These are phyloP conservation scores for Recurvirostra avosetta DNA, from an alignment of 2,113 vertebrate genomes.

Conservation along the genomic window DNA sequence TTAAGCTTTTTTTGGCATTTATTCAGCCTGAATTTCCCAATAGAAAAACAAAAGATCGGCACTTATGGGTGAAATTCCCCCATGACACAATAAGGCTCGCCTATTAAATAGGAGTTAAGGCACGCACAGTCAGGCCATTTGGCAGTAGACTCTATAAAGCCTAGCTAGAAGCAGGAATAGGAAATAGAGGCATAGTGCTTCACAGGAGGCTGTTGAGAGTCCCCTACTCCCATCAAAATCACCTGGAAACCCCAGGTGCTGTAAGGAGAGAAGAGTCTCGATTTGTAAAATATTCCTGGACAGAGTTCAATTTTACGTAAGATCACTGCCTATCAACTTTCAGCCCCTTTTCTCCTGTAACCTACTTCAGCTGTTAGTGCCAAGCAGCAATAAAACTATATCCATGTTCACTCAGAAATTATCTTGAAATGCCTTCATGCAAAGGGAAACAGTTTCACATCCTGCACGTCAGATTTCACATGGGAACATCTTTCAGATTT, in stretches of 20 bases:
- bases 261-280: background rate
- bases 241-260: background rate
- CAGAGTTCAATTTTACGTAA: background rate
- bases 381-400: background rate
- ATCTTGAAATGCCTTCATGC: background rate
- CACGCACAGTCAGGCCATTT: background rate
- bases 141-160: background rate
- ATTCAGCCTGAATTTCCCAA: constrained; percentile 30
- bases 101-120: background rate
- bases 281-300: background rate
- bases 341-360: background rate
- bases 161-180: background rate
- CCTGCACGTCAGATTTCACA: background rate
- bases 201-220: background rate
- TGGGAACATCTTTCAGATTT: background rate
- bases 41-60: background rate
- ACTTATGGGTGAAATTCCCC: constrained; percentile 24
- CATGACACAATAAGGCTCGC: background rate
- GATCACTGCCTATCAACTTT: background rate
- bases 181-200: background rate
- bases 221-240: background rate
- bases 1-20: constrained; percentile 3
- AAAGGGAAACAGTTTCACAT: background rate
- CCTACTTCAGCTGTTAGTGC: background rate
- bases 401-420: background rate